Evolutionary conservation across 2,113 vertebrate genomes (phyloP).

Genomic region (Oreochromis aureus): DNA sequence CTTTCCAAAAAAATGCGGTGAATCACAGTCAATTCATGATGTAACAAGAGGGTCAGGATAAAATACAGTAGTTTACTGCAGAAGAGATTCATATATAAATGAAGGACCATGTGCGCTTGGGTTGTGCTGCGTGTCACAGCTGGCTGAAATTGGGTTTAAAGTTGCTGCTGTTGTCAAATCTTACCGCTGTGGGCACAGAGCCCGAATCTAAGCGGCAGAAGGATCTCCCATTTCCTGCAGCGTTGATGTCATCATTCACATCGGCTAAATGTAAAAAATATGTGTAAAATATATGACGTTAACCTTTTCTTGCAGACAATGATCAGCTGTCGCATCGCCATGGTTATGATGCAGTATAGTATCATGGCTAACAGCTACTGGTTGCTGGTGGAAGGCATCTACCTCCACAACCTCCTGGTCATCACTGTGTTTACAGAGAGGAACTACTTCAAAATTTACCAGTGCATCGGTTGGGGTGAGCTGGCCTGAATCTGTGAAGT

Average conservation of each 20-base stretch:
- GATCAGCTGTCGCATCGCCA: slow-evolving; percentile 84
- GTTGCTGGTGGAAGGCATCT: slow-evolving; percentile 96
- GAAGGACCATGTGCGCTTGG: neutral
- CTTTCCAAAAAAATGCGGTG: neutral
- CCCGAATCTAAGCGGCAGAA: neutral
- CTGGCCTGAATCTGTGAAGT: neutral
- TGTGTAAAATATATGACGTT: neutral
- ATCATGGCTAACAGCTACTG: slow-evolving; percentile 97
- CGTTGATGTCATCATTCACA: neutral
- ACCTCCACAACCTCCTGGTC: slow-evolving; percentile 92
- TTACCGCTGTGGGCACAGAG: neutral
- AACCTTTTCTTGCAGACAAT: slow-evolving; percentile 72
- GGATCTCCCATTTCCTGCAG: neutral
- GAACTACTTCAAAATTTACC: slow-evolving; percentile 88
- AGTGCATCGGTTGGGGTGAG: slow-evolving; percentile 97
- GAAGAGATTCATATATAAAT: neutral
- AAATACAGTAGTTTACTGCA: neutral
- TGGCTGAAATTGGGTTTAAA: neutral
- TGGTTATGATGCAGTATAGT: slow-evolving; percentile 97
- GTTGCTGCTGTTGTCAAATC: neutral
- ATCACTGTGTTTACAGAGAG: slow-evolving; percentile 90
- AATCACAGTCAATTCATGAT: neutral
- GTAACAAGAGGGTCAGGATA: neutral
- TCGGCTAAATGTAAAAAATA: neutral
- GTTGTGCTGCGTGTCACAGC: neutral